These are phyloP conservation scores for Sminthurides aquaticus DNA, from an alignment of 2,888 invertebrate genomes.

Conservation along the genomic window DNA sequence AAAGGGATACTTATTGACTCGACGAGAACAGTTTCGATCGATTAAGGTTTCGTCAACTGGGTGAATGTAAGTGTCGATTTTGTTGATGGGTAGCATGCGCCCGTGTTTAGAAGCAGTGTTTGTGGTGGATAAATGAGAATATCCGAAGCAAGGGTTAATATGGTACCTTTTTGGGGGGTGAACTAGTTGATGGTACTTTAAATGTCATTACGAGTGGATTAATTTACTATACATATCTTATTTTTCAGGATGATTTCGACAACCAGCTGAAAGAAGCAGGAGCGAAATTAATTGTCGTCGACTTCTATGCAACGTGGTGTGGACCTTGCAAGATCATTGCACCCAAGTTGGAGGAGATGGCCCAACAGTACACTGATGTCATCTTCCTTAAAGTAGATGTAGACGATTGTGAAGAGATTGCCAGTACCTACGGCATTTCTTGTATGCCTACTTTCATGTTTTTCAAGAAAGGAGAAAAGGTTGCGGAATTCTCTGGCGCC, in stretches of 20 bases:
- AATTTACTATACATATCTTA: no score
- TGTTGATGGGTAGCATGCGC: no score
- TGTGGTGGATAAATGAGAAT: no score
- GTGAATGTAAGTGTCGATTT: no score
- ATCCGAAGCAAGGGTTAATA: no score
- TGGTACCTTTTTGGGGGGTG: no score
- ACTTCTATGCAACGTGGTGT: slow-evolving; percentile 94
- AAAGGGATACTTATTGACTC: no score
- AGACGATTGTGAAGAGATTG: slow-evolving; percentile 82
- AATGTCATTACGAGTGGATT: no score
- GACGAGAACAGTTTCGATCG: no score
- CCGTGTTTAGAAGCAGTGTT: no score
- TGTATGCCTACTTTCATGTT: slow-evolving; percentile 99
- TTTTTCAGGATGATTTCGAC: slow-evolving; percentile 36
- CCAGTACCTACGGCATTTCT: slow-evolving; percentile 75
- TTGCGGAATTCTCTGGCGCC: slow-evolving; percentile 71
- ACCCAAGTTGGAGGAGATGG: slow-evolving; percentile 81
- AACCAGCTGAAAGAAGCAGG: slow-evolving; percentile 65
- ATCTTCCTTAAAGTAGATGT: slow-evolving; percentile 93
- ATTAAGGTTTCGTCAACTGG: no score
- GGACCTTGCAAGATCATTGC: slow-evolving; percentile 92
- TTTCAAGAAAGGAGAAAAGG: slow-evolving; percentile 59
- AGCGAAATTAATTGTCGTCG: slow-evolving; percentile 81
- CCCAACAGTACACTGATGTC: slow-evolving; percentile 75
- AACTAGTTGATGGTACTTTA: no score